Base-by-base conservation (phyloP, 2,888 invertebrate species). In the Fragum whitleyi region DNA sequence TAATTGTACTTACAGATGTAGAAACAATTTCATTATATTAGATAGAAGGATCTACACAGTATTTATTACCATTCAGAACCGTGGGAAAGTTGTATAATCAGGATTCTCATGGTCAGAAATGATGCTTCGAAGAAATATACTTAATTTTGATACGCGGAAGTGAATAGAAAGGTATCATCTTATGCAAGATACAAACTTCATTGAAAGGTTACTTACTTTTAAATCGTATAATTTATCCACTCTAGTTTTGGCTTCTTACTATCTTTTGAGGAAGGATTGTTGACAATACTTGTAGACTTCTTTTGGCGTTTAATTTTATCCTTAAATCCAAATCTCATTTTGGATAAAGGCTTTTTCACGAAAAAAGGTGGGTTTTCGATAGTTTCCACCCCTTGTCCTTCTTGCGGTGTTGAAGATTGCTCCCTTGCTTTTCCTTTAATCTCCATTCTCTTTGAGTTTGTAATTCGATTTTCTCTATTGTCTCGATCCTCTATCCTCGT, bases 301-400 rank as follows among this genome's bases (percentile, higher is more conserved):
- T 53, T 23, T 28, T 57, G 14, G 16, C 28, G 57, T 28, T 9
- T 61, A 28, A 32, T 19, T 29, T 61, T 61, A 19, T 53, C 62
- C 53, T n/a, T 11, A 21, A 19, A 16, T 14, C 23, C 21, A 28
- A 76, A 76, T 53, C 29, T 53, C 79, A 80, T 80, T 68, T 73
- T 53, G 6, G 80, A 76, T 9, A 80, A 53, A 19, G 76, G 72
- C 32, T 73, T 80, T 28, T 73, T 59, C 6, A 79, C 75, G 59
- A 70, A 79, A 26, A 75, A 59, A 57, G 57, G 65, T n/a, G 79
- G 67, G 55, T 75, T 75, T 28, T 23, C 51, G 39, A n/a, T 21
- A 19, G 28, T 53, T 69, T 69, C 53, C 7, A 19, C 26, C 14
- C 23, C 47, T 21, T 23, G n/a, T 23, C 57, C 28, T 57, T 23